These are phyloP conservation scores for Periophthalmus modestus DNA, from an alignment of 2,113 vertebrate genomes.

Conservation along the genomic window DNA sequence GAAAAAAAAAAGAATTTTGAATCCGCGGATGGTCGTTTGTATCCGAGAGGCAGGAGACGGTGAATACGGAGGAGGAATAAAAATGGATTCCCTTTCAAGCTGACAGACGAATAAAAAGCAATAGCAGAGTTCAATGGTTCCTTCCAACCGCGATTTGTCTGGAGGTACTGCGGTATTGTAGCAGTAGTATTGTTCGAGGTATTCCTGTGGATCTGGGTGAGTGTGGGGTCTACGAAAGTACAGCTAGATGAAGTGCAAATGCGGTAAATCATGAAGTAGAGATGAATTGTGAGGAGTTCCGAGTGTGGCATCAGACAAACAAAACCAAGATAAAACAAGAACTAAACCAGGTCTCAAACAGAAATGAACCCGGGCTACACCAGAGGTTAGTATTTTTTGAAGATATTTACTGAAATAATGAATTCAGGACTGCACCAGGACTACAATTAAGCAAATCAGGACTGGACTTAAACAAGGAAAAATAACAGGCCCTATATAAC, in stretches of 20 bases:
- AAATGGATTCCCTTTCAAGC: slow-evolving; percentile 64
- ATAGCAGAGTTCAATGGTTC: slow-evolving; percentile 65
- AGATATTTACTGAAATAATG: no score
- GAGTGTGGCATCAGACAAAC: not conserved
- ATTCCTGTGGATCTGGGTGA: not conserved
- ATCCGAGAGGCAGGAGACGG: slow-evolving; percentile 45
- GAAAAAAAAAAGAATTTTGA: slow-evolving; percentile 43
- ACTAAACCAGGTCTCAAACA: no score
- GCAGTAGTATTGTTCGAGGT: slow-evolving; percentile 14
- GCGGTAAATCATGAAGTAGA: not conserved
- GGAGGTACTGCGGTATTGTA: not conserved
- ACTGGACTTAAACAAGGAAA: no score
- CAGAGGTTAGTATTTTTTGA: no score
- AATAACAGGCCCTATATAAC: no score
- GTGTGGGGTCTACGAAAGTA: slow-evolving; percentile 3
- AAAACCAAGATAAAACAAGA: no score
- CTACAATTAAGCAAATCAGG: no score
- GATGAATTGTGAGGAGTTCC: not conserved
- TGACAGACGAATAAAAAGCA: slow-evolving; percentile 63
- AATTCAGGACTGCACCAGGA: no score
- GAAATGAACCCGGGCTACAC: no score
- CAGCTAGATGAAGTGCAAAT: not conserved
- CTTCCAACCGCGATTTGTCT: slow-evolving; percentile 64
- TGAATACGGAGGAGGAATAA: slow-evolving; percentile 48
- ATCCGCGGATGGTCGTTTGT: slow-evolving; percentile 51